Evolutionary conservation across 2,113 vertebrate species (phyloP), one percentile per base, ranked within the genome.

Genomic region (Oceanodroma tethys): DNA sequence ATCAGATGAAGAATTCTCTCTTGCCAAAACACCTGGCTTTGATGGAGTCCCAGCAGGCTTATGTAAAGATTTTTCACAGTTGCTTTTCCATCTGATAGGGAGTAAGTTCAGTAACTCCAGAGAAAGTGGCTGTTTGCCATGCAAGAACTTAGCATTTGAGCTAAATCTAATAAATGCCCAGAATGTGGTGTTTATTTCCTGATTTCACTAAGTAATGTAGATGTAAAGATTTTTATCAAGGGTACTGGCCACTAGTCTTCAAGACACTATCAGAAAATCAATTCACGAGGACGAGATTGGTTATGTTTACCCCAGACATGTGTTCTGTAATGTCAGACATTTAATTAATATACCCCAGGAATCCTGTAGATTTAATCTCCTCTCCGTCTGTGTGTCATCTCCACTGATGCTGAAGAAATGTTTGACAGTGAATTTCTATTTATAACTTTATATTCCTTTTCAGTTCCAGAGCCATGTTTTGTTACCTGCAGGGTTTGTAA

Each of bases 251-350:
- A 91, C 80, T 73, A 36, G 92, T 93, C 91, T 97, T 98, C 86
- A 97, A 86, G 81, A 94, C 58, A 80, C 76, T 93, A 97, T 97
- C 97, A 88, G 90, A 97, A 98, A 98, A 98, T 98, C 98, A 98
- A 94, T 97, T 97, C 95, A 59, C 83, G 70, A 72, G 94, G 90
- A 97, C 13, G 55, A 96, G 94, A 95, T 78, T 88, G 95, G 93
- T 78, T 95, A 95, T 79, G 94, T 97, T 94, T 95, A 97, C 84
- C 80, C 86, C 85, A 94, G 96, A 96, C 90, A 40, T 95, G 78
- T 89, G 88, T 96, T 95, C 90, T 86, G 81, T 93, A 86, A 81
- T 97, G 98, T 96, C 97, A 98, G 95, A 93, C 96, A 93, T 91
- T 98, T 98, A 97, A 97, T 98, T 98, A 98, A 97, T 97, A 96